These are phyloP conservation scores for Psammodynastes pulverulentus DNA, from an alignment of 2,113 vertebrate species.

Conservation along the genomic window DNA sequence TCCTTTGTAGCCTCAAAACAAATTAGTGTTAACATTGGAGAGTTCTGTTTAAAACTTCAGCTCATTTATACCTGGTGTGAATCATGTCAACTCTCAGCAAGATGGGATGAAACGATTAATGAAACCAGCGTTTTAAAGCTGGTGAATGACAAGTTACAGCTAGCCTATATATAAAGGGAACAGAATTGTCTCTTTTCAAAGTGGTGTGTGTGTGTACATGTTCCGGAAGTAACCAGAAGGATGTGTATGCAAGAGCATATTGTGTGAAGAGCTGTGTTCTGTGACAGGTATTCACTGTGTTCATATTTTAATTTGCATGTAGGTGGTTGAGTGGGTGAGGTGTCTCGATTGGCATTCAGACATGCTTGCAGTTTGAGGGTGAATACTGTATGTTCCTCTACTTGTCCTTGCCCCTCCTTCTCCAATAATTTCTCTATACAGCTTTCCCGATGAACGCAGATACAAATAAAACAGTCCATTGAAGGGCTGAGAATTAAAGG, in stretches of 20 bases:
- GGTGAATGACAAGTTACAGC: neutral
- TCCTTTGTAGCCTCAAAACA: neutral
- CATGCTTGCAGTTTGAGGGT: neutral
- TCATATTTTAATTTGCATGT: constrained; percentile 56
- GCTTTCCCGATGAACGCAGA: neutral
- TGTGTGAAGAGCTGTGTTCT: constrained; percentile 20
- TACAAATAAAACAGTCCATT: neutral
- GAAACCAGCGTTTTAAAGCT: neutral
- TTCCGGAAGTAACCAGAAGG: constrained; percentile 23
- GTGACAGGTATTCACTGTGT: constrained; percentile 45
- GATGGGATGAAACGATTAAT: neutral
- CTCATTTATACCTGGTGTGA: neutral
- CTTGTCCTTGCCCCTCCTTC: neutral
- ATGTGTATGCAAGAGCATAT: constrained; percentile 5
- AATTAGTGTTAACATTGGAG: neutral
- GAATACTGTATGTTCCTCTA: constrained; percentile 5
- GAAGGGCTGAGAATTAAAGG: neutral
- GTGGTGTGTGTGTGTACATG: neutral
- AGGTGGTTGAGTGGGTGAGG: constrained; percentile 56
- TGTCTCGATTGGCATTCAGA: constrained; percentile 52
- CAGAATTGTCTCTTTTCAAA: neutral
- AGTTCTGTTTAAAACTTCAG: neutral
- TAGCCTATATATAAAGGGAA: neutral
- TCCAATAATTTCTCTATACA: neutral
- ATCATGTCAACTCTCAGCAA: no score